Base-by-base conservation (phyloP, 2,797 vertebrate genomes). In the Acanthurus leucopareius region DNA sequence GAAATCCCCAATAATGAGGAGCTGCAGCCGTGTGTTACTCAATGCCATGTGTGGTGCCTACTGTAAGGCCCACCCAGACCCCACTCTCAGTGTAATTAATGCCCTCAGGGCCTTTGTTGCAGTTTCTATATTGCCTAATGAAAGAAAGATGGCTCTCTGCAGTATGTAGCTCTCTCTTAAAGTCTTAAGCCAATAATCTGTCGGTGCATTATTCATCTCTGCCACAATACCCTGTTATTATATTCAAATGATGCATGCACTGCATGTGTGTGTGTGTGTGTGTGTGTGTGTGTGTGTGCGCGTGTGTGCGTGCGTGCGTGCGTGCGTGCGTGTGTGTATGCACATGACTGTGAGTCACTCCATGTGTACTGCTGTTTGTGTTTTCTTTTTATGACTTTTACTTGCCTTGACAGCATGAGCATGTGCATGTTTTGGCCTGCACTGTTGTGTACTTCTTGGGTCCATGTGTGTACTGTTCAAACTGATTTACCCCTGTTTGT, bases 231-330 rank as follows among this genome's bases (percentile, higher is more conserved):
- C 77, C 71, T 61, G 76, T 67, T 93, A 91, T 95, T 91, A 89
- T 86, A 89, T 91, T 92, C 70, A 92, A 93, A 91, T 90, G 82
- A 90, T 90, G 91, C 85, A 90, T 91, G 87, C 75, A 89, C 71
- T 10, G 63, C 42, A 20, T 54, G 17, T 52, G 67, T 57, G 64
- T 42, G 47, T 44, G 65, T 44, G 17, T 52, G 67, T 57, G 64
- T 42, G 42, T 38, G 65, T 44, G 63, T 81, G 45, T 79, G 64
- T 82, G 47, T 60, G 32, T 59, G 32, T 59, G 28, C 28, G n/a
- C n/a, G n/a, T n/a, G n/a, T n/a, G n/a, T 54, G 17, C 49, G 67
- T 57, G 64, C 35, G 47, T 44, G 65, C 38, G 17, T 52, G 67
- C 53, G 64, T 42, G 42, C 35, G 65, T 44, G 63, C 80, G 45